Evolutionary conservation across 2,797 vertebrate species (phyloP).

Genomic region (Perodicticus potto): DNA sequence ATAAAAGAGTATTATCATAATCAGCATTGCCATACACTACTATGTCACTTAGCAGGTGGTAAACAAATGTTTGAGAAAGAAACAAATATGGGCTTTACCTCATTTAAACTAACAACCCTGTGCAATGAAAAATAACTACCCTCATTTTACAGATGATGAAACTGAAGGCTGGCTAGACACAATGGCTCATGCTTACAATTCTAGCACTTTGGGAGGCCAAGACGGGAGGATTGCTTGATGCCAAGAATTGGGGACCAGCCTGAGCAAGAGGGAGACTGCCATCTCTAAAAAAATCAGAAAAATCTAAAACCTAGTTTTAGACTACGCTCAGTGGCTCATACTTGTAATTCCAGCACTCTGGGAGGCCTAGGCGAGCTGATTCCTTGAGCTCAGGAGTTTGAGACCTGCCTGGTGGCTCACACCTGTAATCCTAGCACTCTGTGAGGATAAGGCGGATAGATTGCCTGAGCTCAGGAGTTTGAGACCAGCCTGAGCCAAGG

Average conservation of each 20-base stretch:
- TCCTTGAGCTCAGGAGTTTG: too few species aligned
- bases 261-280: neutral
- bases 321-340: too few species aligned
- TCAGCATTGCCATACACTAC: neutral
- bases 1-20: neutral
- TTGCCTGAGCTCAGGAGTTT: too few species aligned
- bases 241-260: neutral
- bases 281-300: neutral
- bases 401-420: too few species aligned
- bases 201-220: neutral
- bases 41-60: neutral
- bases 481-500: too few species aligned
- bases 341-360: too few species aligned
- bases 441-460: too few species aligned
- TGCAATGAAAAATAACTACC: neutral
- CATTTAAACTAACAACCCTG: neutral
- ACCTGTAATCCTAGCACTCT: too few species aligned
- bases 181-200: neutral
- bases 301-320: too few species aligned
- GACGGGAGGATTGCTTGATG: neutral
- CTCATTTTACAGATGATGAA: conserved; percentile 5
- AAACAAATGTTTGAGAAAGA: neutral
- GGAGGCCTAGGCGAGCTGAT: too few species aligned
- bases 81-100: neutral
- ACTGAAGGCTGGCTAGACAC: neutral